phyloP scores from a whole-genome alignment of 2,113 vertebrate genomes.

The Xyliphius kryptos region DNA sequence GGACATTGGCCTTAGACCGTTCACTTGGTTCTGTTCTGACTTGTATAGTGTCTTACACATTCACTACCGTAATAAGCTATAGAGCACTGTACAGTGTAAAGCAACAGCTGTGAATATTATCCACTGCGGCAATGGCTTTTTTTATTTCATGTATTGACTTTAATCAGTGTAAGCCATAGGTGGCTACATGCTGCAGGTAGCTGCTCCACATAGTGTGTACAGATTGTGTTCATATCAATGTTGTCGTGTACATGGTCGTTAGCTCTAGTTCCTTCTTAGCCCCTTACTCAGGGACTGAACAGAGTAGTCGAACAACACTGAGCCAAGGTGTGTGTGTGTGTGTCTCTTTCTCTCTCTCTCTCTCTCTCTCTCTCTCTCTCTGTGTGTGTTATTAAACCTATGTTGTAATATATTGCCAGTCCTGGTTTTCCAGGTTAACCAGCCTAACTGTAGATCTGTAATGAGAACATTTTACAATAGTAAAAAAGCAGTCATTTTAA shows the following conservation, averaged over 20 bases:
- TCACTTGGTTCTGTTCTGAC: slow-evolving; percentile 18
- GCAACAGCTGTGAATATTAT: slow-evolving; percentile 29
- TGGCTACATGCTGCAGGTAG: slow-evolving; percentile 13
- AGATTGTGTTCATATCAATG: slow-evolving; percentile 27
- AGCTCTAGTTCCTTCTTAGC: slow-evolving; percentile 39
- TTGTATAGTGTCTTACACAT: slow-evolving; percentile 36
- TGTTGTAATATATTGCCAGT: slow-evolving; percentile 6
- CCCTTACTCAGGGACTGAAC: slow-evolving; percentile 54
- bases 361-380: too few relatives aligned
- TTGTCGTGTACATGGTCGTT: slow-evolving; percentile 25
- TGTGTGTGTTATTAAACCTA: slow-evolving; percentile 18
- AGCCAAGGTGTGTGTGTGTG: slow-evolving; percentile 49
- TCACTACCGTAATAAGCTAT: slow-evolving; percentile 28
- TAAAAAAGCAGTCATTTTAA: too few relatives aligned
- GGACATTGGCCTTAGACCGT: slow-evolving; percentile 42
- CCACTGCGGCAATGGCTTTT: too few relatives aligned
- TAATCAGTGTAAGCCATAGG: slow-evolving; percentile 35
- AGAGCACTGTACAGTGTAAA: slow-evolving; percentile 26
- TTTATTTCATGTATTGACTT: slow-evolving; percentile 19
- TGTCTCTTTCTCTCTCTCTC: too few relatives aligned
- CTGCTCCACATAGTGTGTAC: slow-evolving; percentile 21
- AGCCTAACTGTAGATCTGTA: background rate
- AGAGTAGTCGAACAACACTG: slow-evolving; percentile 69
- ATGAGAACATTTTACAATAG: background rate
- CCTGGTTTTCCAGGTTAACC: slow-evolving; percentile 5